A percentile compares a stretch with the other conserved stretches of the same genome.
Conservation (phyloP, 2,113 vertebrate genomes). For the Chaenocephalus aceratus region DNA sequence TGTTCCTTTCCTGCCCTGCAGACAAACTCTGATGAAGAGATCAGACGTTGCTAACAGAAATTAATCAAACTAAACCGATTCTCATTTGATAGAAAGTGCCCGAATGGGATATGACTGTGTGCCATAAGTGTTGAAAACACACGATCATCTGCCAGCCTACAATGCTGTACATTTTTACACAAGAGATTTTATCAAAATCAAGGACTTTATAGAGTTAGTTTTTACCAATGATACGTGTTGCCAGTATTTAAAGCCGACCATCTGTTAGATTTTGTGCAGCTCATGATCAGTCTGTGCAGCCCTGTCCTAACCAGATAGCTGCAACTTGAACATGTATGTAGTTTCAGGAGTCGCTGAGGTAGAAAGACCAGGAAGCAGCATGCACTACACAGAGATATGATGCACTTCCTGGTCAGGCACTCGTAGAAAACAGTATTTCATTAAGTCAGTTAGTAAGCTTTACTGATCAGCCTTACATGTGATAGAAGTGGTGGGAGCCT, state of each 20-base stretch:
- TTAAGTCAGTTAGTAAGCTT: constrained; percentile 56
- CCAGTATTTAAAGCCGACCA: constrained; percentile 65
- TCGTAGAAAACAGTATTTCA: constrained; percentile 61
- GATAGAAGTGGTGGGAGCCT: constrained; percentile 12
- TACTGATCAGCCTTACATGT: constrained; percentile 52
- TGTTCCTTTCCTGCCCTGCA: constrained; percentile 33
- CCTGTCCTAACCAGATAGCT: constrained; percentile 57
- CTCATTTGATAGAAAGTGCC: constrained; percentile 33
- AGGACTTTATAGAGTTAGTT: constrained; percentile 74
- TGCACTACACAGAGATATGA: constrained; percentile 56
- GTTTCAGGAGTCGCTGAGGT: constrained; percentile 53
- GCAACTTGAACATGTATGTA: constrained; percentile 65
- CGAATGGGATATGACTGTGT: constrained; percentile 58
- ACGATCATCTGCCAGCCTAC: constrained; percentile 72
- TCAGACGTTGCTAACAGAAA: constrained; percentile 22
- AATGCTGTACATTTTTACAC: constrained; percentile 72
- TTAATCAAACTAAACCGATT: constrained; percentile 15
- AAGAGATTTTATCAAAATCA: constrained; percentile 70
- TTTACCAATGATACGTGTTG: constrained; percentile 66
- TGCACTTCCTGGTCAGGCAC: constrained; percentile 55
- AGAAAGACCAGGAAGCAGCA: constrained; percentile 45
- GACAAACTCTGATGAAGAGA: constrained; percentile 3
- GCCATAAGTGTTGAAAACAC: constrained; percentile 64
- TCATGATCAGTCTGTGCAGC: constrained; percentile 44
- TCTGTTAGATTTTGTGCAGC: constrained; percentile 62